Percentiles rank a stretch among this genome's conserved stretches.
Evolutionary conservation across 2,113 vertebrate species (phyloP).

Genomic region (Silurus asotus): DNA sequence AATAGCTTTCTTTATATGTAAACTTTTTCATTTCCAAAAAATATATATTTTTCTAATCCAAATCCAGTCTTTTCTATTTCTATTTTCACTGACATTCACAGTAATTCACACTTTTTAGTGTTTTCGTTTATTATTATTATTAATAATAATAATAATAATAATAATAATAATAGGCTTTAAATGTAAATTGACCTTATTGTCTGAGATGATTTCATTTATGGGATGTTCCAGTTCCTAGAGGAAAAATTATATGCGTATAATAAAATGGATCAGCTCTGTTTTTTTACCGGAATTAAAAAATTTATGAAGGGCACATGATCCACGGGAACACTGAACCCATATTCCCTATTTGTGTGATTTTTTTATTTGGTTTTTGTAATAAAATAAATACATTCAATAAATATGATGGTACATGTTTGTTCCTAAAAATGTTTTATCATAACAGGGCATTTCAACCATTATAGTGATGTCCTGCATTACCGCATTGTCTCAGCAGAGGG

Average conservation of each 20-base stretch:
- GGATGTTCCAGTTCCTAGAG: not conserved
- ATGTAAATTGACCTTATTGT: not conserved
- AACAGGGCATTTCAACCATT: no score
- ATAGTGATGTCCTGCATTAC: not conserved
- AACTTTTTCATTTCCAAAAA: no score
- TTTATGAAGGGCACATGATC: not conserved
- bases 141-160: no score
- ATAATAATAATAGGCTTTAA: not conserved
- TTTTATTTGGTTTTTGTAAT: not conserved
- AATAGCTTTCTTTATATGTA: no score
- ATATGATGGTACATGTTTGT: not conserved
- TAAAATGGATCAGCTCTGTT: not conserved
- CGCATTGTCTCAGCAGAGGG: slow-evolving; percentile 29
- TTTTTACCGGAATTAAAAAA: not conserved
- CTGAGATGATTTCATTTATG: not conserved
- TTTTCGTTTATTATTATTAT: no score
- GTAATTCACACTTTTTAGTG: no score
- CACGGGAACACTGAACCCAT: not conserved
- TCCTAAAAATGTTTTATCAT: no score
- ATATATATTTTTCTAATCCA: no score
- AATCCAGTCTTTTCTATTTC: no score
- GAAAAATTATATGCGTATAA: not conserved
- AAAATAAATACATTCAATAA: not conserved
- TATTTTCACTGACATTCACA: no score
- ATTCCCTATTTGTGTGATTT: not conserved